Conservation (phyloP, 2,888 invertebrate genomes). For the Amphipyra berbera region DNA sequence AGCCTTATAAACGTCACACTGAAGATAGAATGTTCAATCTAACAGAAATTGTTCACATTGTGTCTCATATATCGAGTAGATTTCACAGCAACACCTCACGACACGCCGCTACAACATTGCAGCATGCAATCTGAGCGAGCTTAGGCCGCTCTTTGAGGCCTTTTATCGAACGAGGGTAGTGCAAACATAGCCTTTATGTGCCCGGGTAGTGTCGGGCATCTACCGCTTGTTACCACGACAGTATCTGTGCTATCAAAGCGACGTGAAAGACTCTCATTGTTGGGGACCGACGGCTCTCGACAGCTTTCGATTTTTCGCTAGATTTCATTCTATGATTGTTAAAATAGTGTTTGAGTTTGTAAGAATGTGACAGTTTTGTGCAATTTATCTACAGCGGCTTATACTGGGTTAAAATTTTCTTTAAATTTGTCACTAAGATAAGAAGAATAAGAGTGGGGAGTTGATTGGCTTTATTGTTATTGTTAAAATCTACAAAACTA, state of each 20-base stretch:
- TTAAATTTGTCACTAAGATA: too few species aligned
- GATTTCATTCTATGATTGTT: slow-evolving; percentile 35
- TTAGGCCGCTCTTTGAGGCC: slow-evolving; percentile 28
- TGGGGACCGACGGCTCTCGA: neutral
- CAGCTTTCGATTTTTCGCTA: slow-evolving; percentile 9
- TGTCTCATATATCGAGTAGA: neutral
- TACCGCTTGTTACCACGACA: slow-evolving; percentile 16
- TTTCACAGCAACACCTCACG: neutral
- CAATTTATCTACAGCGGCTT: too few species aligned
- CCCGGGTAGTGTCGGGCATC: slow-evolving; percentile 3
- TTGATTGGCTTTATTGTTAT: too few species aligned
- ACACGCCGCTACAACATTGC: slow-evolving; percentile 3
- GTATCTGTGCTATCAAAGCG: slow-evolving; percentile 30
- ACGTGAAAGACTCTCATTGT: slow-evolving; percentile 35
- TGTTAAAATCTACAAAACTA: too few species aligned
- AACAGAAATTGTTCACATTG: slow-evolving; percentile 1
- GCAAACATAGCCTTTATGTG: slow-evolving; percentile 47
- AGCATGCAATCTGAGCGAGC: slow-evolving; percentile 24
- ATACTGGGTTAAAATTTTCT: too few species aligned
- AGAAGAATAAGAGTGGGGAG: too few species aligned
- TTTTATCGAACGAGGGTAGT: slow-evolving; percentile 38
- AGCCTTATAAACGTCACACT: too few species aligned
- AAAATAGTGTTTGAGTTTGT: neutral
- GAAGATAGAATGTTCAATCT: neutral
- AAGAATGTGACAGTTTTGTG: neutral